Percentiles rank a stretch among this genome's conserved stretches.
Conservation (phyloP, 1,140 invertebrate species). For the Lepidurus couesii region DNA sequence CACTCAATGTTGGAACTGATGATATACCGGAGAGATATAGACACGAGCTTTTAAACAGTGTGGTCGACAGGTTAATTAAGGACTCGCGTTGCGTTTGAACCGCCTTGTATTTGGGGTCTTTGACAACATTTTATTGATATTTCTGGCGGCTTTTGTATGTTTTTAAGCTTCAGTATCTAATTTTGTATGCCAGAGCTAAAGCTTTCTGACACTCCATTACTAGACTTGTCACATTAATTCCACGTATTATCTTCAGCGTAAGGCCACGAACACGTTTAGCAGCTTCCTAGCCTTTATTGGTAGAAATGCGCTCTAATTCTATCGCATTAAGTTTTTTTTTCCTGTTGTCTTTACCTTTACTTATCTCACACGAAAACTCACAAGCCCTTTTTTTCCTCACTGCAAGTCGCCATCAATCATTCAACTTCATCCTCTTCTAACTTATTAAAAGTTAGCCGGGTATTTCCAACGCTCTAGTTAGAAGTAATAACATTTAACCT, state of each 20-base stretch:
- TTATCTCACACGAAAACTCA: too few relatives aligned
- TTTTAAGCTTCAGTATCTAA: not conserved
- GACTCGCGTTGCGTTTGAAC: not conserved
- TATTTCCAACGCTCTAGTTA: too few relatives aligned
- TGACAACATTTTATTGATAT: not conserved
- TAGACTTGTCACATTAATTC: conserved; percentile 11
- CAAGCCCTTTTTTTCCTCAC: too few relatives aligned
- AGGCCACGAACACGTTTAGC: not conserved
- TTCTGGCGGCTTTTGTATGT: not conserved
- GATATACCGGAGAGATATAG: not conserved
- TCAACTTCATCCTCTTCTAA: too few relatives aligned
- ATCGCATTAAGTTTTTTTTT: too few relatives aligned
- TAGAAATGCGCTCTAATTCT: too few relatives aligned
- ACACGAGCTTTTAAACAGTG: not conserved
- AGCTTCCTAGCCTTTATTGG: not conserved
- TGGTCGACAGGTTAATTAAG: not conserved
- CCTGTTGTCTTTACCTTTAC: too few relatives aligned
- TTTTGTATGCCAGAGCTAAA: not conserved
- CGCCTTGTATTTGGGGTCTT: not conserved
- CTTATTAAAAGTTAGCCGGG: too few relatives aligned
- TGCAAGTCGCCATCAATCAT: too few relatives aligned
- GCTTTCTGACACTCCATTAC: conserved; percentile 16
- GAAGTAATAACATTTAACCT: too few relatives aligned
- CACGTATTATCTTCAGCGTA: not conserved
- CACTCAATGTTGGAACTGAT: not conserved